Base-by-base conservation (phyloP, 2,888 invertebrate genomes). In the Metalampra italica region DNA sequence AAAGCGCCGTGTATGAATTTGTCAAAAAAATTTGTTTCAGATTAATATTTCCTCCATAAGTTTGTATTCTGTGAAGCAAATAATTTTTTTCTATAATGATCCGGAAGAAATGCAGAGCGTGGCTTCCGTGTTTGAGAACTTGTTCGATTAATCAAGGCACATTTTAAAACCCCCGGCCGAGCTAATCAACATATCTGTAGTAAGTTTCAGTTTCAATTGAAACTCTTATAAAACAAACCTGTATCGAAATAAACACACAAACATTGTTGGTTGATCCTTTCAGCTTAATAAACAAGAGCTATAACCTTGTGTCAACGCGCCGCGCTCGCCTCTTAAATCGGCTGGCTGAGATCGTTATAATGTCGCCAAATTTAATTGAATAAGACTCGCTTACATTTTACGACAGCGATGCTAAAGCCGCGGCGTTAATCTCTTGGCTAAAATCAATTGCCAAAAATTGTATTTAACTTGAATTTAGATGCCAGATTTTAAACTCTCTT, bases 351-450 rank as follows among this genome's bases (percentile, higher is more conserved):
- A 85, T 82, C 79, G 86, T 82, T 83, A 83, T 86, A 83, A 85
- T 82, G 80, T 80, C 79, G 77, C 81, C 74, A 70, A 80, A 81
- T 88, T 87, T 86, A 88, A 89, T 88, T 82, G 83, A 88, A 88
- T 87, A 84, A 84, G 80, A 79, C 71, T 85, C 83, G 87, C 80
- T 85, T 82, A 87, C 83, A 86, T 84, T 87, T 88, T 80, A 84
- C 78, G 83, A 79, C 77, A 72, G 72, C 73, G 68, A 68, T 62
- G 68, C 64, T 71, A 77, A 86, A 83, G 76, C 78, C 22, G 5
- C 74, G 72, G 75, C 76, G 81, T 86, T 87, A 86, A 88, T 86
- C 85, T 82, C 66, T 68, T 64, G 66, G 70, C 75, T 78, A 75
- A 83, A 86, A 86, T 86, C 85, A 87, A 87, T 87, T 83, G 80